A percentile compares a stretch with the other conserved stretches of the same genome.
These are phyloP conservation scores for Hafferia zeledoni DNA, from an alignment of 2,797 vertebrate species.

Conservation along the genomic window DNA sequence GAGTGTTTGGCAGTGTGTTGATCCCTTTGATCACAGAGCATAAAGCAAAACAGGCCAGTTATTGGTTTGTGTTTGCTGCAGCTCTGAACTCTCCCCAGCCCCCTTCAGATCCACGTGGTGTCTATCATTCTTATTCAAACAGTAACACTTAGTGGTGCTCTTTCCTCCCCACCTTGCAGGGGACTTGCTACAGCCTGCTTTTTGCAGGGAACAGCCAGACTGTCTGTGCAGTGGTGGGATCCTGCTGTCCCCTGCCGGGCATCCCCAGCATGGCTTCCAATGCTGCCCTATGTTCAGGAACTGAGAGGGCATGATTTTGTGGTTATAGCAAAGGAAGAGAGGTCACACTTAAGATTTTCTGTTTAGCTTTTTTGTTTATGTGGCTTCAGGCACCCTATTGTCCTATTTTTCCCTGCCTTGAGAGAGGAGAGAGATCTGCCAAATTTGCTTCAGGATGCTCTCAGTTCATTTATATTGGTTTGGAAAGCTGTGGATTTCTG, in stretches of 20 bases:
- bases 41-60: background rate
- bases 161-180: background rate
- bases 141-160: background rate
- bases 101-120: background rate
- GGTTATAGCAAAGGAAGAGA: background rate
- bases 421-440: background rate
- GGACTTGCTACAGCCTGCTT: background rate
- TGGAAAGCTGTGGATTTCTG: background rate
- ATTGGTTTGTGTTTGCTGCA: background rate
- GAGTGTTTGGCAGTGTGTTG: accelerated
- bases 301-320: background rate
- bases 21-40: background rate
- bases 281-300: accelerated
- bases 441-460: background rate
- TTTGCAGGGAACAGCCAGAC: background rate
- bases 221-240: background rate
- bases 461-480: background rate
- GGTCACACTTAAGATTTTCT: background rate
- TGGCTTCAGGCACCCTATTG: background rate
- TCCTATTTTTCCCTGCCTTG: background rate
- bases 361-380: background rate
- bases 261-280: background rate
- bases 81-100: background rate
- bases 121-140: background rate
- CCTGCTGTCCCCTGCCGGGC: slow-evolving; percentile 56